These are phyloP conservation scores for Balearica regulorum DNA, from an alignment of 2,797 vertebrate genomes.

Conservation along the genomic window DNA sequence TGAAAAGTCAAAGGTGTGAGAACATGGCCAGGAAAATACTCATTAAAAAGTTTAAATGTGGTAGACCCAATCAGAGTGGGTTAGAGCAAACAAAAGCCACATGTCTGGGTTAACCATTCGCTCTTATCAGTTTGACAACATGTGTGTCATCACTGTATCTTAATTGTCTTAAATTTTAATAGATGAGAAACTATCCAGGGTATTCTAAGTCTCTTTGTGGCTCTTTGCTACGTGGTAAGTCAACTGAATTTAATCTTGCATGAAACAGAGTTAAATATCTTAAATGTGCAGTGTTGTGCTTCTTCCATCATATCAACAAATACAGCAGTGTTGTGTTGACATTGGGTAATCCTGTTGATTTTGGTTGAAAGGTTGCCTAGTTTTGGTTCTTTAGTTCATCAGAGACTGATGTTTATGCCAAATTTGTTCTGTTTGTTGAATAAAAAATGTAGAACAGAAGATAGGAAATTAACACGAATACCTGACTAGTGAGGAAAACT, in stretches of 20 bases:
- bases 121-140: neutral
- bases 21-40: neutral
- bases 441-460: neutral
- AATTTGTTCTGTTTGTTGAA: neutral
- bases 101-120: neutral
- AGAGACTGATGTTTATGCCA: neutral
- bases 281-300: neutral
- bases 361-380: neutral
- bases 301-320: neutral
- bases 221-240: neutral
- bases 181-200: neutral
- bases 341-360: neutral
- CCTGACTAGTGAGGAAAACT: neutral
- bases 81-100: neutral
- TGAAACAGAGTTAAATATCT: neutral
- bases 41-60: neutral
- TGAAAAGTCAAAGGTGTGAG: neutral
- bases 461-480: neutral
- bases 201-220: neutral
- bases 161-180: neutral
- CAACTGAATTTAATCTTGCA: neutral
- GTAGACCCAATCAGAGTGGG: neutral
- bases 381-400: neutral
- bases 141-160: neutral
- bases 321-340: neutral